These are phyloP conservation scores for Paguma larvata DNA, from an alignment of 2,797 vertebrate species.

Conservation along the genomic window DNA sequence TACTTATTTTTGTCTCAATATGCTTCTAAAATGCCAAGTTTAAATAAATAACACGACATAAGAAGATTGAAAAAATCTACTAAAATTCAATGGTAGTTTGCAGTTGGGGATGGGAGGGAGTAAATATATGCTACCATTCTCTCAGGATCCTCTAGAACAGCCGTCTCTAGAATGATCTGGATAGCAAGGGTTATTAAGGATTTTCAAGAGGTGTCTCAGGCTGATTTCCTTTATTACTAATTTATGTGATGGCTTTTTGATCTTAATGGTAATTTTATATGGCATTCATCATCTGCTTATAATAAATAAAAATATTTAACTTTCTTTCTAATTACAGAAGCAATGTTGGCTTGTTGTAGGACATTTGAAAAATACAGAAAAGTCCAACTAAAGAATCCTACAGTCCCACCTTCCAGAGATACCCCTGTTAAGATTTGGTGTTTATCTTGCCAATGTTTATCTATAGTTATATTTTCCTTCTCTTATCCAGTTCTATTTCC, in stretches of 20 bases:
- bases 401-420: not conserved
- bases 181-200: not conserved
- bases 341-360: not conserved
- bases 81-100: not conserved
- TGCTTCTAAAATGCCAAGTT: not conserved
- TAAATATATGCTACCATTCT: not conserved
- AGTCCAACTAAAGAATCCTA: not conserved
- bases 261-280: not conserved
- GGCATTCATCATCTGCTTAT: not conserved
- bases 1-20: not conserved
- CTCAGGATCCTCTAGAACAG: not conserved
- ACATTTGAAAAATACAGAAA: slow-evolving; percentile 11
- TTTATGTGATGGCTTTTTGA: not conserved
- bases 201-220: not conserved
- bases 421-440: not conserved
- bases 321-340: not conserved
- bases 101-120: not conserved
- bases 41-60: slow-evolving; percentile 5
- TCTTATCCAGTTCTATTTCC: not conserved
- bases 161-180: not conserved
- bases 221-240: not conserved
- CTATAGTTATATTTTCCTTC: not conserved
- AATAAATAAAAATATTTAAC: not conserved
- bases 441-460: not conserved
- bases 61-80: not conserved